Evolutionary conservation across 1,140 invertebrate genomes (phyloP).

Genomic region (Bactericera cockerelli): DNA sequence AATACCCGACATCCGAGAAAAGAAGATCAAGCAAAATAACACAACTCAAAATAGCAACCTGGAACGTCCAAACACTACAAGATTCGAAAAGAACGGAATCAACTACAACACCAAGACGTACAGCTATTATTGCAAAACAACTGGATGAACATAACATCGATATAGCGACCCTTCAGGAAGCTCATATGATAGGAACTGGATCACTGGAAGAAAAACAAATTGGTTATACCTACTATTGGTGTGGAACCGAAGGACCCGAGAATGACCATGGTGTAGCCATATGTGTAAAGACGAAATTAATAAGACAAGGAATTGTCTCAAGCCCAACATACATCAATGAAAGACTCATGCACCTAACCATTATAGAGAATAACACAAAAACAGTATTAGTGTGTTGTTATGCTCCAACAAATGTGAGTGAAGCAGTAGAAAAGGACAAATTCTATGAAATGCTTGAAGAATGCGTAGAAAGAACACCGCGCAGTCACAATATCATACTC

Average conservation of each 20-base stretch:
- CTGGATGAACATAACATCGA: not conserved
- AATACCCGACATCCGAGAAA: not conserved
- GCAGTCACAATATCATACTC: not conserved
- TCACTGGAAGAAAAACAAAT: not conserved
- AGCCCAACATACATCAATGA: not conserved
- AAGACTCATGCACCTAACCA: not conserved
- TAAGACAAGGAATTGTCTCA: not conserved
- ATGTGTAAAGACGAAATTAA: not conserved
- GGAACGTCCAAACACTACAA: not conserved
- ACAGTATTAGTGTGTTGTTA: not conserved
- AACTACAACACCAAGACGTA: not conserved
- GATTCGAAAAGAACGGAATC: not conserved
- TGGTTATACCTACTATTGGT: not conserved
- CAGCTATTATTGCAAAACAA: not conserved
- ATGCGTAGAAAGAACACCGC: not conserved
- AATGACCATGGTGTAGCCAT: not conserved
- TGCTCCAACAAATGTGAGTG: not conserved
- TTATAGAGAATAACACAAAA: not conserved
- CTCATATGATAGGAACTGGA: not conserved
- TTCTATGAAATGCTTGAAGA: not conserved
- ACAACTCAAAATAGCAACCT: too few species aligned
- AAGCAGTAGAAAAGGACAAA: not conserved
- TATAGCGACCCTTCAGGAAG: not conserved
- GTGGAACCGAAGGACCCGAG: not conserved
- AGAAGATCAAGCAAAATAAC: not conserved